Conservation (phyloP, 2,113 vertebrate species). For the Hepsetus odoe region DNA sequence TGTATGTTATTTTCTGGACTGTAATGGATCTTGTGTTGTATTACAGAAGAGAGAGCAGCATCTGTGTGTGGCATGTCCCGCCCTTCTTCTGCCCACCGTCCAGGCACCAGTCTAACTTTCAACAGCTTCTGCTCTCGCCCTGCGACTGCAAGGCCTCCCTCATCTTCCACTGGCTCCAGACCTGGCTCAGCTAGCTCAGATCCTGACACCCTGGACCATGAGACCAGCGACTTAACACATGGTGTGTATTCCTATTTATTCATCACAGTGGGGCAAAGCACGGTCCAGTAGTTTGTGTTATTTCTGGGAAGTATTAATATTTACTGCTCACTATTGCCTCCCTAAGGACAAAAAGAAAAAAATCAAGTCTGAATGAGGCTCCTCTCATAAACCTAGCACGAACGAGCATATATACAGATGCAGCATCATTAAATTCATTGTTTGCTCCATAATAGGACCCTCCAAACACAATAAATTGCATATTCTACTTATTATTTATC, state of each 20-base stretch:
- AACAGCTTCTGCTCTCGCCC: conserved; percentile 46
- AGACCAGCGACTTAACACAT: conserved; percentile 83
- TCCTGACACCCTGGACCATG: conserved; percentile 67
- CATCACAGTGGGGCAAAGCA: neutral
- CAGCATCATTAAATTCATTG: neutral
- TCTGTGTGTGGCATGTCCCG: conserved; percentile 37
- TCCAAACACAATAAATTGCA: neutral
- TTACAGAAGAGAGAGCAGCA: conserved; percentile 55
- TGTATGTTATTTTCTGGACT: neutral
- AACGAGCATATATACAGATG: neutral
- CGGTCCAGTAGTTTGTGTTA: neutral
- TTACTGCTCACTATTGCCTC: conserved; percentile 53
- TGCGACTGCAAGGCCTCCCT: conserved; percentile 51
- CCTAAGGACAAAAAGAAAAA: conserved; percentile 43
- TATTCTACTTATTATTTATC: neutral
- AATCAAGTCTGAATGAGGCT: neutral
- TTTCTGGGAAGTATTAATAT: neutral
- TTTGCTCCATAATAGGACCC: neutral
- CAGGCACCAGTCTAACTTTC: conserved; percentile 45
- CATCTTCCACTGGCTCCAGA: conserved; percentile 53
- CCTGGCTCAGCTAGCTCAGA: conserved; percentile 63
- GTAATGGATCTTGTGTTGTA: conserved; percentile 11
- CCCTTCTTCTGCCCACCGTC: conserved; percentile 60
- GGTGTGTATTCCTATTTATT: conserved; percentile 68
- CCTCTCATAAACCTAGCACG: neutral